A percentile compares a stretch with the other conserved stretches of the same genome.
Evolutionary conservation across 2,888 invertebrate genomes (phyloP).

Genomic region (Ophion costatus): DNA sequence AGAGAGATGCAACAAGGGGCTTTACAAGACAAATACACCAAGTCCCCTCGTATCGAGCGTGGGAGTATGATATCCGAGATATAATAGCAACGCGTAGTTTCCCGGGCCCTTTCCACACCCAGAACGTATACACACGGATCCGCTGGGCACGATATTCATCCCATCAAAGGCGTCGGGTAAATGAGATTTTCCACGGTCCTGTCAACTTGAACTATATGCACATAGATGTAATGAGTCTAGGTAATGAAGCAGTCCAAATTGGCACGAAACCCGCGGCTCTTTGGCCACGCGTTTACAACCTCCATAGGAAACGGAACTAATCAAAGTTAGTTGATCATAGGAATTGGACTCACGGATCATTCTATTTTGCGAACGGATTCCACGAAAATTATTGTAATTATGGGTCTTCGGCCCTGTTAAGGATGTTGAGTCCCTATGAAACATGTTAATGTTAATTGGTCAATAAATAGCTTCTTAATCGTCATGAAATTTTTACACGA

Average conservation of each 20-base stretch:
- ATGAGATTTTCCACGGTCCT: constrained; percentile 9
- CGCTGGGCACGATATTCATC: constrained; percentile 2
- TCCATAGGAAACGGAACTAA: neutral
- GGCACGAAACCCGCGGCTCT: neutral
- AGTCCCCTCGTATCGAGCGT: constrained; percentile 46
- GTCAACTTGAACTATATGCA: constrained; percentile 30
- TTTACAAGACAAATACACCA: constrained; percentile 40
- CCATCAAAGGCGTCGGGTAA: neutral
- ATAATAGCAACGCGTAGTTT: constrained; percentile 31
- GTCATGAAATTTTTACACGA: no score
- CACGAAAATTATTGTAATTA: neutral
- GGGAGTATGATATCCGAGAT: constrained; percentile 43
- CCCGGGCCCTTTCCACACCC: constrained; percentile 62
- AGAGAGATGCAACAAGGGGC: constrained; percentile 16
- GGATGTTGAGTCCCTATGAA: no score
- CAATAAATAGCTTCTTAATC: no score
- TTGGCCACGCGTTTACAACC: neutral
- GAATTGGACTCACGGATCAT: neutral
- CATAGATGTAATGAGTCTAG: constrained; percentile 23
- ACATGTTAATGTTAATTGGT: no score
- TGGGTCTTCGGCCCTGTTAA: neutral
- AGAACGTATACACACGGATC: constrained; percentile 28
- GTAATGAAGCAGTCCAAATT: neutral
- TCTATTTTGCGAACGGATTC: neutral
- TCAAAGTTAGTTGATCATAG: no score